Evolutionary conservation across 1,140 invertebrate species (phyloP).

Genomic region (Archivesica marissinica): DNA sequence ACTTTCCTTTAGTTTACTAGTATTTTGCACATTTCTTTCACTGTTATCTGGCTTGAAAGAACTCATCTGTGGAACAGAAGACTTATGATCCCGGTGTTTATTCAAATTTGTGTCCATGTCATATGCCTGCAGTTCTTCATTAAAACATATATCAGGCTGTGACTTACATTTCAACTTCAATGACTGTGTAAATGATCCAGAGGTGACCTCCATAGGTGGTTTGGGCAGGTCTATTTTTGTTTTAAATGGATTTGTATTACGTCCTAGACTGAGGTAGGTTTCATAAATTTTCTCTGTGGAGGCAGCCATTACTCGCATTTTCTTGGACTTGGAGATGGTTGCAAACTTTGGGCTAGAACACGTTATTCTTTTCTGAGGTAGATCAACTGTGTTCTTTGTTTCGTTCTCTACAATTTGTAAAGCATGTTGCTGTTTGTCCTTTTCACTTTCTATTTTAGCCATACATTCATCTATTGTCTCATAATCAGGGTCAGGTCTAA

Average conservation of each 20-base stretch:
- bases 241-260: slow-evolving; percentile 39
- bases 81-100: neutral
- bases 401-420: neutral
- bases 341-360: slow-evolving; percentile 23
- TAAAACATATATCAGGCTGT: slow-evolving; percentile 54
- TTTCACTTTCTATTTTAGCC: neutral
- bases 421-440: neutral
- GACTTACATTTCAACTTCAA: slow-evolving; percentile 37
- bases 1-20: neutral
- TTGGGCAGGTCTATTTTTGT: neutral
- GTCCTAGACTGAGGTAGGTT: slow-evolving; percentile 51
- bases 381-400: neutral
- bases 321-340: slow-evolving; percentile 16
- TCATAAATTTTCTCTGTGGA: slow-evolving; percentile 62
- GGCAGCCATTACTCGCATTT: slow-evolving; percentile 51
- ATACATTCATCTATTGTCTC: slow-evolving; percentile 49
- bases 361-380: neutral
- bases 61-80: slow-evolving; percentile 15
- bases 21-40: neutral
- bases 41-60: slow-evolving; percentile 52
- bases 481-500: slow-evolving; percentile 40
- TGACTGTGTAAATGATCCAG: slow-evolving; percentile 1
- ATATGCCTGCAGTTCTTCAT: slow-evolving; percentile 33
- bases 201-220: neutral
- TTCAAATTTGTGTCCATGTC: slow-evolving; percentile 18